Evolutionary conservation across 2,888 invertebrate species (phyloP), one percentile per base, ranked within the genome.

Genomic region (Hermodice carunculata): DNA sequence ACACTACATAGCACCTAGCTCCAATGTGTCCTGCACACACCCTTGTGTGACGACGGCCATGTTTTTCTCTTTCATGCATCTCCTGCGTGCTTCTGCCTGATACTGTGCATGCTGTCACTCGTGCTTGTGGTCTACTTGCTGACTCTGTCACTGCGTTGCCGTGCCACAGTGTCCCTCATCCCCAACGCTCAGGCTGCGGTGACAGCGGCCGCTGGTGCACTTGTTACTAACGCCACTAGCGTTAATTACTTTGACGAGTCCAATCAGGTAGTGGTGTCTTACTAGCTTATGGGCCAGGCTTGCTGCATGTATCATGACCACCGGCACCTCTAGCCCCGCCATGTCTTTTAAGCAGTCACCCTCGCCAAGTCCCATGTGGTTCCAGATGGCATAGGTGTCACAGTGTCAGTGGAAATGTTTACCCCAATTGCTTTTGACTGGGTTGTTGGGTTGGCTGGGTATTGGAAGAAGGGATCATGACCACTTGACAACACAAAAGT

Each of bases 151-250:
- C 54, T 34, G 43, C 54, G 53, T 61, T 54, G 61, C 61, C 54
- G 44, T 54, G 61, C 61, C 61, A 54, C 61, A 61, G 61, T 54
- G 53, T 54, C 61, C 61, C 46, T 54, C 43, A 61, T 54, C 34
- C 61, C 53, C 53, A 54, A 40, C 46, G 53, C 61, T 57, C 95
- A 86, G 60, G 52, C 42, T 43, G 69, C 76, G 74, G 75, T 78
- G 72, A 66, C 76, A 64, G 73, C 77, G 58, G 74, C 76, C 19
- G 54, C 64, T 26, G 65, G 67, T 48, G 63, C 73, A 54, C 95
- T 92, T 95, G 95, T 96, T 93, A 96, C 95, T 96, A 95, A 95
- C 90, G 94, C 94, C 90, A 93, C 93, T 88, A 94, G 92, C 91
- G 94, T 95, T 90, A 92, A 93, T 90, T 95, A 95, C 92, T 94